Base-by-base conservation (phyloP, 2,113 vertebrate species). In the Vireo altiloquus region DNA sequence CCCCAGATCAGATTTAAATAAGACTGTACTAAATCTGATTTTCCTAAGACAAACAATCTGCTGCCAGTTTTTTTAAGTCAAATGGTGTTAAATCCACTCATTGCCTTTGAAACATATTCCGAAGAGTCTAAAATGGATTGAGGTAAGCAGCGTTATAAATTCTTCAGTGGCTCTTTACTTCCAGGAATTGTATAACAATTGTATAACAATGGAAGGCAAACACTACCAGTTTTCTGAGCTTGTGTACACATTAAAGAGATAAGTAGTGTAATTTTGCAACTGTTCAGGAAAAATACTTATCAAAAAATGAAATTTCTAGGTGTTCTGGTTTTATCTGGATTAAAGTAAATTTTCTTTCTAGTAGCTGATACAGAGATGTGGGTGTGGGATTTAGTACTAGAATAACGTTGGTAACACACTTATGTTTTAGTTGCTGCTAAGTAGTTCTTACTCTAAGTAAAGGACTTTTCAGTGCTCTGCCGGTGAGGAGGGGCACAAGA, bases 391-490 rank as follows among this genome's bases (percentile, higher is more conserved):
- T 70, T 33, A 63, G 15, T 20, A 42, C 7, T 3, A 56, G 27
- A 49, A 35, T 28, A 35, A 31, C 18, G 18, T 28, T 63, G 54
- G 11, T 42, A 61, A 25, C 17, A 61, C 11, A 21, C 6, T 30
- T 3, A n/a, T 3, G 1, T 18, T 68, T 8, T 3, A 35, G 30
- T 15, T 75, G 28, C 46, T 47, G 0, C 24, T 30, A 0, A 31
- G 24, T 1, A 40, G 1, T 5, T 16, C n/a, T 47, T 25, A n/a
- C 24, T 30, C 11, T 18, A 22, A 89, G 24, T 7, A 11, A 59
- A 52, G 16, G 16, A n/a, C 10, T 75, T 75, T 15, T 6, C 24
- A 6, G 23, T 25, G 46, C 7, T 68, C n/a, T 53, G 39, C 24
- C 46, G 6, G 28, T 5, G 39, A 52, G 60, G 4, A 39, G n/a